Percentiles rank a stretch among this genome's conserved stretches.
These are phyloP conservation scores for Drosophila virilis DNA, from an alignment of 1,140 invertebrate species.

Conservation along the genomic window DNA sequence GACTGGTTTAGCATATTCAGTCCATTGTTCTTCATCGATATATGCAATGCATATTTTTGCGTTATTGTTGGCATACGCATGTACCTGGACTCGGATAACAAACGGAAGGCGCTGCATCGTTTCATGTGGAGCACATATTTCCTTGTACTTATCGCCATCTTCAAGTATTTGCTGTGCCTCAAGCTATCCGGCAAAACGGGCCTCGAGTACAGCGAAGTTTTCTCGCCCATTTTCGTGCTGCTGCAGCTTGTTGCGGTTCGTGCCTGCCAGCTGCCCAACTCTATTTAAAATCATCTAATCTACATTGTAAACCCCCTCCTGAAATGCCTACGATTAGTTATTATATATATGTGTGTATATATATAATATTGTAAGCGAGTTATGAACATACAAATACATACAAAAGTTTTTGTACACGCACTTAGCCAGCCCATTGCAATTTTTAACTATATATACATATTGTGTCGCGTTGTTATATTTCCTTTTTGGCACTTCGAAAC, in stretches of 20 bases:
- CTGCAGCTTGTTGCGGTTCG: constrained; percentile 95
- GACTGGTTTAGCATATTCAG: constrained; percentile 95
- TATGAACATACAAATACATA: neutral
- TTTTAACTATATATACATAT: no score
- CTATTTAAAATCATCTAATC: constrained; percentile 44
- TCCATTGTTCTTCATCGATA: constrained; percentile 95
- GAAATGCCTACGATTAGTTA: constrained; percentile 29
- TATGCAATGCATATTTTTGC: constrained; percentile 96
- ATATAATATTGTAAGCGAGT: constrained; percentile 4
- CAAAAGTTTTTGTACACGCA: no score
- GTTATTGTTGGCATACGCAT: constrained; percentile 97
- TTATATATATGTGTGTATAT: neutral
- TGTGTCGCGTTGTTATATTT: no score
- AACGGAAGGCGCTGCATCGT: constrained; percentile 90
- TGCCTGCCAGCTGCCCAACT: constrained; percentile 92
- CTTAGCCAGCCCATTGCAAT: no score
- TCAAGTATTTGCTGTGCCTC: constrained; percentile 96
- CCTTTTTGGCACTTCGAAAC: no score
- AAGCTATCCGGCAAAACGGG: constrained; percentile 92
- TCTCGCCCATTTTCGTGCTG: constrained; percentile 95
- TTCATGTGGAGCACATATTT: constrained; percentile 94
- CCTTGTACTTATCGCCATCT: constrained; percentile 93
- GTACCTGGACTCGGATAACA: constrained; percentile 92
- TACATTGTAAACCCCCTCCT: neutral
- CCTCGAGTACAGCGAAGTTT: constrained; percentile 95